phyloP scores from a whole-genome alignment of 1,140 invertebrate genomes.

The Ceratoteleas bidentatus region DNA sequence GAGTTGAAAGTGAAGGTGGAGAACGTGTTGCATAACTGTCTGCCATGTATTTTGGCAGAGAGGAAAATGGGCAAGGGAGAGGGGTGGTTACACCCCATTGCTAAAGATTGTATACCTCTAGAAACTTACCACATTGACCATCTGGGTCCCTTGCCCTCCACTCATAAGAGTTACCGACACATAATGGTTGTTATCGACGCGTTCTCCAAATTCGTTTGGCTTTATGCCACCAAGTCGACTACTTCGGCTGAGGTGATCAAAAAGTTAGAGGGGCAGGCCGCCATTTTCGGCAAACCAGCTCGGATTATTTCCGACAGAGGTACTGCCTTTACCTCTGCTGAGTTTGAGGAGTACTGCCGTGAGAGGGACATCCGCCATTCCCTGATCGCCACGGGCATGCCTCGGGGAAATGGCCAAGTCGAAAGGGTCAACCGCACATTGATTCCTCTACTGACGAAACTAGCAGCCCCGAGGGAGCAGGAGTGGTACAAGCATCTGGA shows the following conservation, averaged over 20 bases:
- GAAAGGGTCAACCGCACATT: neutral
- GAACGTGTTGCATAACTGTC: neutral
- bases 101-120: neutral
- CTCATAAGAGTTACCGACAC: neutral
- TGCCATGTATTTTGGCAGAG: neutral
- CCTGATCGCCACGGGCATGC: neutral
- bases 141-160: neutral
- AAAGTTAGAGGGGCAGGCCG: neutral
- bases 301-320: neutral
- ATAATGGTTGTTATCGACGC: neutral
- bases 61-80: neutral
- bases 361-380: conserved; percentile 2
- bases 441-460: neutral
- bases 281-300: neutral
- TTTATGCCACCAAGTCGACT: neutral
- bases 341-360: neutral
- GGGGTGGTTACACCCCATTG: neutral
- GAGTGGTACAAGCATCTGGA: conserved; percentile 4
- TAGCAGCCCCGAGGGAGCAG: conserved; percentile 2
- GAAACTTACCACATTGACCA: neutral
- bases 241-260: neutral
- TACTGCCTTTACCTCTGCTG: neutral
- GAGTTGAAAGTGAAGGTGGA: neutral
- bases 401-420: too few species aligned
- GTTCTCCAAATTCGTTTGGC: conserved; percentile 9